Percentiles rank a stretch among this genome's conserved stretches.
These are phyloP conservation scores for Pygmarrhopalites habei DNA, from an alignment of 1,140 invertebrate species.

Conservation along the genomic window DNA sequence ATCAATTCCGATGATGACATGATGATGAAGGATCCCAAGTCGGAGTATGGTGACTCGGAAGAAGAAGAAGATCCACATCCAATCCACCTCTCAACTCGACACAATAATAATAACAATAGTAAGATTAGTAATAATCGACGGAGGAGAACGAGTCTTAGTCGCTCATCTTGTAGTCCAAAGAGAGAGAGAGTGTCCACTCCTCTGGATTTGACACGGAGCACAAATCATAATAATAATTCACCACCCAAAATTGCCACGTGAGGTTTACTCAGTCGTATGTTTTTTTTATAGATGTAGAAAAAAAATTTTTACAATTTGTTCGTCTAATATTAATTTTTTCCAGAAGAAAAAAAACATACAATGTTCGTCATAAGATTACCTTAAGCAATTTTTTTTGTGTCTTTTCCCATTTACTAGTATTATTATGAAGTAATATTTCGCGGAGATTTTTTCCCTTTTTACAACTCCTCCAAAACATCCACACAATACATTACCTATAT, in stretches of 20 bases:
- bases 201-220: constrained; percentile 32
- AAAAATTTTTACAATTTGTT: background rate
- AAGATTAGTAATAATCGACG: constrained; percentile 10
- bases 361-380: too few relatives aligned
- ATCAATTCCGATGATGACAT: background rate
- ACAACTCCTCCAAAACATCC: too few relatives aligned
- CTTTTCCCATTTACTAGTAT: too few relatives aligned
- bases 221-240: constrained; percentile 22
- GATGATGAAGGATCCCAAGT: constrained; percentile 10
- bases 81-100: background rate
- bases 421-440: too few relatives aligned
- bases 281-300: background rate
- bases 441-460: too few relatives aligned
- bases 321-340: constrained; percentile 1
- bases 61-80: constrained; percentile 30
- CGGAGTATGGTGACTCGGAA: constrained; percentile 26
- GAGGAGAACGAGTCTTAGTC: background rate
- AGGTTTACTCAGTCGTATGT: background rate
- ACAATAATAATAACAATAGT: constrained; percentile 7
- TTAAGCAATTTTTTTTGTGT: too few relatives aligned
- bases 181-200: constrained; percentile 33
- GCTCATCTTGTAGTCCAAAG: constrained; percentile 31
- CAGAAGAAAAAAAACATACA: too few relatives aligned
- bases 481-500: too few relatives aligned
- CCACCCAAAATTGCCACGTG: constrained; percentile 34